A percentile compares a stretch with the other conserved stretches of the same genome.
Evolutionary conservation across 2,113 vertebrate genomes (phyloP).

Genomic region (Zosterops japonicus): DNA sequence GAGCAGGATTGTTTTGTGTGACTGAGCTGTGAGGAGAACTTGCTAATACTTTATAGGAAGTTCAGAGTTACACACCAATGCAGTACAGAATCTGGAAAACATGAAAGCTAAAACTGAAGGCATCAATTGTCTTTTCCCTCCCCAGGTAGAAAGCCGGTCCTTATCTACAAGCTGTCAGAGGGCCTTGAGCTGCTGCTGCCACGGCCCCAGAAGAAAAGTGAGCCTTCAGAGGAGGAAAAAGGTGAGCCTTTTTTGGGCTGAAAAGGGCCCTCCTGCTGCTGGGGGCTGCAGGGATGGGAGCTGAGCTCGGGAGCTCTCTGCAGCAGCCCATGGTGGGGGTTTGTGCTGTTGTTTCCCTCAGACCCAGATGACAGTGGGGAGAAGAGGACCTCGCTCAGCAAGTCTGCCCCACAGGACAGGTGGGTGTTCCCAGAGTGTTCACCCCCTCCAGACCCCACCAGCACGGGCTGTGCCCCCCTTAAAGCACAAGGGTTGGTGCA

Average conservation of each 20-base stretch:
- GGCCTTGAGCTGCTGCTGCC: conserved; percentile 58
- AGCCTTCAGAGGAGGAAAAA: background rate
- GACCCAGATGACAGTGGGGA: background rate
- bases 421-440: background rate
- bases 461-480: background rate
- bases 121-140: background rate
- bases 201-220: background rate
- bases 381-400: background rate
- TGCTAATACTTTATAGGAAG: background rate
- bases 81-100: background rate
- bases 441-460: background rate
- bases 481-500: background rate
- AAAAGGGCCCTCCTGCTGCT: background rate
- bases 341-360: background rate
- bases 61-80: background rate
- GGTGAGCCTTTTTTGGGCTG: conserved; percentile 22
- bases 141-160: conserved; percentile 20
- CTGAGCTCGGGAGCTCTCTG: background rate
- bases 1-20: background rate
- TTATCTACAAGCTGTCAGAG: conserved; percentile 41
- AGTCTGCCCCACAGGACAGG: background rate
- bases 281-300: fast-evolving
- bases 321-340: fast-evolving
- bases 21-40: background rate
- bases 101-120: background rate